These are phyloP conservation scores for Cerastis rubricosa DNA, from an alignment of 2,888 invertebrate species.

Conservation along the genomic window DNA sequence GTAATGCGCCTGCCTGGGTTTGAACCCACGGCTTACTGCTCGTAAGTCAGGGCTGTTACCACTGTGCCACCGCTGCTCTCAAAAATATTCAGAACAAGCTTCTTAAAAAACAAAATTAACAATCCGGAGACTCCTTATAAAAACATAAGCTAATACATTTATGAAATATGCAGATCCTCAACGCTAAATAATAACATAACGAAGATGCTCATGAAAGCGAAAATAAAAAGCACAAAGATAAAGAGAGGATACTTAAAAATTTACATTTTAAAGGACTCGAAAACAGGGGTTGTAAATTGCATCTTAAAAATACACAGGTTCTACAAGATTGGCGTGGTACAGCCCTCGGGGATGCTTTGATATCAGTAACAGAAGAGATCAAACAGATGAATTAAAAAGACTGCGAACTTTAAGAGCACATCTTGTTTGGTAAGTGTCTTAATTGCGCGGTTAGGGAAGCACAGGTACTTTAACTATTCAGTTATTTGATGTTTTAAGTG, in stretches of 20 bases:
- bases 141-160: constrained; percentile 44
- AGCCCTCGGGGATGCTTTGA: constrained; percentile 81
- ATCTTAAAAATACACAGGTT: constrained; percentile 86
- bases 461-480: constrained; percentile 43
- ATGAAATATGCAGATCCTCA: constrained; percentile 49
- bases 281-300: constrained; percentile 84
- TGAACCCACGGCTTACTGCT: no score
- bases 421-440: constrained; percentile 61
- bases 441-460: constrained; percentile 66
- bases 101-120: constrained; percentile 20
- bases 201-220: constrained; percentile 67
- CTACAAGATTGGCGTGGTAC: constrained; percentile 82
- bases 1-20: no score
- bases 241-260: constrained; percentile 76
- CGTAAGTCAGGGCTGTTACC: no score
- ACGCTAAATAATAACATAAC: constrained; percentile 67
- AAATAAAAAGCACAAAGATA: constrained; percentile 71
- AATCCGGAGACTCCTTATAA: constrained; percentile 7
- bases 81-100: not conserved
- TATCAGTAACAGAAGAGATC: constrained; percentile 83
- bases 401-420: constrained; percentile 64
- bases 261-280: constrained; percentile 80
- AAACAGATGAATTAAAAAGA: constrained; percentile 81
- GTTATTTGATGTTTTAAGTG: constrained; percentile 52
- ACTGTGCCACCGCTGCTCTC: no score